phyloP scores from a whole-genome alignment of 2,888 invertebrate species.

The Ceratothoa steindachneri region DNA sequence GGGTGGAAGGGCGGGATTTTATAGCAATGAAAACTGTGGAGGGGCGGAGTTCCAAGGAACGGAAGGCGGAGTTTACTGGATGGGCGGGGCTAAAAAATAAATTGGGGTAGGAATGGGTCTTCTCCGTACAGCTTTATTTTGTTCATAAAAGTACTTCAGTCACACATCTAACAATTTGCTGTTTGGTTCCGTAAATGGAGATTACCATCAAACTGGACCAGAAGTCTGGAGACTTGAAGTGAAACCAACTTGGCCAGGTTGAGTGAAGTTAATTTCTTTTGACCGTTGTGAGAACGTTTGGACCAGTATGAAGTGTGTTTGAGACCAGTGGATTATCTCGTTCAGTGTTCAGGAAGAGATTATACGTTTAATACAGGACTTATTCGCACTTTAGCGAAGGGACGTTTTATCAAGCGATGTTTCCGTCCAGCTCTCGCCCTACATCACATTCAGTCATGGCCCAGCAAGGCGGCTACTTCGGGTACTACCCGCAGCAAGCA shows the following conservation, averaged over 20 bases:
- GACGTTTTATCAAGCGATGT: too few species aligned
- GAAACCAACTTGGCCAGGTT: too few species aligned
- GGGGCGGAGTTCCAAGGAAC: background rate
- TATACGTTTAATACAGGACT: too few species aligned
- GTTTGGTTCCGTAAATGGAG: background rate
- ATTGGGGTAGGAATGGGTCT: background rate
- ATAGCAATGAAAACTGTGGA: background rate
- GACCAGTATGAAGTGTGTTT: background rate
- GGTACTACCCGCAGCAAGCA: slow-evolving; percentile 23
- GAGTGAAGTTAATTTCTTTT: background rate
- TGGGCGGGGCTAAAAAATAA: background rate
- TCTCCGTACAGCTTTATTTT: background rate
- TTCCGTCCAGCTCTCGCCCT: background rate
- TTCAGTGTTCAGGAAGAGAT: too few species aligned
- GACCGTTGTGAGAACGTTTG: background rate
- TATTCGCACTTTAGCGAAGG: too few species aligned
- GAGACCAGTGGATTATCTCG: too few species aligned
- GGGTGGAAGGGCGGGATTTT: background rate
- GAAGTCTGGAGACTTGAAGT: too few species aligned
- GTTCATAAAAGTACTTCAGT: background rate
- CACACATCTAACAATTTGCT: background rate
- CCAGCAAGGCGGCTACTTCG: slow-evolving; percentile 32
- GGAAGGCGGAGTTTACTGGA: background rate
- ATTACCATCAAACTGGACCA: background rate
- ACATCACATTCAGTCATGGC: slow-evolving; percentile 23